Evolutionary conservation across 2,113 vertebrate genomes (phyloP).

Genomic region (Phycodurus eques): DNA sequence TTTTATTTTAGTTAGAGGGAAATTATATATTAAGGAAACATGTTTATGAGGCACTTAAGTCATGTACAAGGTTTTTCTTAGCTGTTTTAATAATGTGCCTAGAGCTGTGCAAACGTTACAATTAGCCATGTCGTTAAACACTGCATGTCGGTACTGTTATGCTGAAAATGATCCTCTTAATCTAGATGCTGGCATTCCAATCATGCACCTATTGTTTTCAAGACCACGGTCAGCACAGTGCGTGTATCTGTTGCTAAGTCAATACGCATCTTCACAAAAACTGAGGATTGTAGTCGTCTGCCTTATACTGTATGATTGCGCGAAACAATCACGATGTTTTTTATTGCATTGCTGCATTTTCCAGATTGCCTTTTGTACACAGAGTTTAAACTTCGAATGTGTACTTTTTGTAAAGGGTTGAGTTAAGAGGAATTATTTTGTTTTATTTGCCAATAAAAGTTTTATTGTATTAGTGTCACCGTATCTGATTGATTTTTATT

Average conservation of each 20-base stretch:
- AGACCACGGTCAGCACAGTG: neutral
- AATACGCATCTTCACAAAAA: slow-evolving; percentile 33
- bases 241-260: slow-evolving; percentile 18
- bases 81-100: slow-evolving; percentile 46
- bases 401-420: slow-evolving; percentile 44
- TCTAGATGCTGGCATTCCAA: slow-evolving; percentile 58
- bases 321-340: slow-evolving; percentile 52
- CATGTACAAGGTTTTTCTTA: neutral
- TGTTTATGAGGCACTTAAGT: slow-evolving; percentile 2
- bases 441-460: slow-evolving; percentile 59
- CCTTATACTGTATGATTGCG: slow-evolving; percentile 53
- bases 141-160: slow-evolving; percentile 6
- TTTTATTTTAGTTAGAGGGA: slow-evolving; percentile 7
- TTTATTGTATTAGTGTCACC: slow-evolving; percentile 33
- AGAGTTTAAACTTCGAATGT: slow-evolving; percentile 50
- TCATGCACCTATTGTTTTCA: slow-evolving; percentile 34
- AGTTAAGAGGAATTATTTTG: slow-evolving; percentile 36
- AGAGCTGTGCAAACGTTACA: slow-evolving; percentile 40
- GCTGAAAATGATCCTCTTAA: slow-evolving; percentile 35
- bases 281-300: slow-evolving; percentile 43
- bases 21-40: neutral
- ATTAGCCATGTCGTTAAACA: slow-evolving; percentile 42
- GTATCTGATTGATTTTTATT: neutral
- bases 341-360: slow-evolving; percentile 38
- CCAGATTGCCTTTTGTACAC: slow-evolving; percentile 62